phyloP scores from a whole-genome alignment of 2,113 vertebrate genomes.

The Corvus moneduloides region DNA sequence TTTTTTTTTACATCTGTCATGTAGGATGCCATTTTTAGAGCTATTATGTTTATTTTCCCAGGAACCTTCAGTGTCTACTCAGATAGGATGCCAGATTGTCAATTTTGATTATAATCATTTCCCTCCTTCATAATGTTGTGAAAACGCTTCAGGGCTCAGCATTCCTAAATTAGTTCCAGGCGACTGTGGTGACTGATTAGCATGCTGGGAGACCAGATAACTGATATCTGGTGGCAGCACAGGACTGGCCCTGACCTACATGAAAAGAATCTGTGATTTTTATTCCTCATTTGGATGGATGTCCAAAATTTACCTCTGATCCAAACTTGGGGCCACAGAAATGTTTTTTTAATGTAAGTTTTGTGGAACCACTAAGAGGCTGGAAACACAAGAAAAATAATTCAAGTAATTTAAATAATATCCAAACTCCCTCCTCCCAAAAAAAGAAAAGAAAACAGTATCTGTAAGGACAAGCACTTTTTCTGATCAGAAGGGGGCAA shows the following conservation, averaged over 20 bases:
- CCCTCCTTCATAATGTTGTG: constrained; percentile 32
- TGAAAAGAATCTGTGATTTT: constrained; percentile 15
- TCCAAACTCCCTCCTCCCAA: neutral
- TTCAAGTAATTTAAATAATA: neutral
- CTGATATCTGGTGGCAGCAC: constrained; percentile 58
- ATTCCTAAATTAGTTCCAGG: constrained; percentile 68
- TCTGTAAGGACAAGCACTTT: neutral
- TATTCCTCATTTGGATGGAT: neutral
- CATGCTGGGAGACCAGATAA: constrained; percentile 58
- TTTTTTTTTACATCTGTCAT: neutral
- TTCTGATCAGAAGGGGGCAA: neutral
- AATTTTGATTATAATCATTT: constrained; percentile 63
- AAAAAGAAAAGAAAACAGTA: neutral
- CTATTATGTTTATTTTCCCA: constrained; percentile 54
- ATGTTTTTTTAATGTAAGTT: neutral
- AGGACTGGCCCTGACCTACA: constrained; percentile 45
- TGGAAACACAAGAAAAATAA: neutral
- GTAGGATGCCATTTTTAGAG: constrained; percentile 4
- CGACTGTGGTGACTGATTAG: constrained; percentile 59
- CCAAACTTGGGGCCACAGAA: neutral
- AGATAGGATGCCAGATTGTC: constrained; percentile 55
- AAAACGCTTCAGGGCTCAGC: constrained; percentile 51
- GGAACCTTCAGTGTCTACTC: constrained; percentile 45
- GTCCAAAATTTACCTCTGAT: neutral
- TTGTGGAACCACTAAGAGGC: neutral